A percentile compares a stretch with the other conserved stretches of the same genome.
Evolutionary conservation across 2,113 vertebrate species (phyloP).

Genomic region (Peucedramus taeniatus): DNA sequence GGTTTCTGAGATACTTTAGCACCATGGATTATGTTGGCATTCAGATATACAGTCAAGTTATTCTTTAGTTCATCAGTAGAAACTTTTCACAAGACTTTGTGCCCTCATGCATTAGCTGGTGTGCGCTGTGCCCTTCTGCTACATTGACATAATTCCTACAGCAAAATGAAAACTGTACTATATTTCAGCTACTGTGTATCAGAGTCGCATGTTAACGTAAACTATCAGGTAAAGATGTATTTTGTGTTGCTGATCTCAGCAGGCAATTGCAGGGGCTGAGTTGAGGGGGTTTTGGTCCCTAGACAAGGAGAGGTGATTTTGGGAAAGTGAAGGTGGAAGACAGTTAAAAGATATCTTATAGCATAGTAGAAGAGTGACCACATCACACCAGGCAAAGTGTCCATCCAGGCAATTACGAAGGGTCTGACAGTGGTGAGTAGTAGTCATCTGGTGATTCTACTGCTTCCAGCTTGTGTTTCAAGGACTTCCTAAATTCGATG

Average conservation of each 20-base stretch:
- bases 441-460: not conserved
- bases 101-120: fast-evolving
- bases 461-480: not conserved
- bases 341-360: not conserved
- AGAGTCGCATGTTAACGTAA: not conserved
- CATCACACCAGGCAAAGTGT: not conserved
- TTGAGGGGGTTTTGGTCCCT: not conserved
- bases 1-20: not conserved
- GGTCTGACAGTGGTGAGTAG: not conserved
- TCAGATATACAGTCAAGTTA: not conserved
- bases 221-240: not conserved
- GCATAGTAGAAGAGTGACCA: not conserved
- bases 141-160: not conserved
- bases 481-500: not conserved
- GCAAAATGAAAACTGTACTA: not conserved
- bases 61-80: not conserved
- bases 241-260: not conserved
- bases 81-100: not conserved
- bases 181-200: not conserved
- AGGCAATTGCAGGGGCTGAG: not conserved
- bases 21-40: not conserved
- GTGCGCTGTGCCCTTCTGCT: not conserved
- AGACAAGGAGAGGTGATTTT: not conserved
- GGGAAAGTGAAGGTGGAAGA: not conserved
- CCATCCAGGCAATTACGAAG: not conserved